Conservation (phyloP, 1,140 invertebrate species). For the Oreohelix idahoensis region DNA sequence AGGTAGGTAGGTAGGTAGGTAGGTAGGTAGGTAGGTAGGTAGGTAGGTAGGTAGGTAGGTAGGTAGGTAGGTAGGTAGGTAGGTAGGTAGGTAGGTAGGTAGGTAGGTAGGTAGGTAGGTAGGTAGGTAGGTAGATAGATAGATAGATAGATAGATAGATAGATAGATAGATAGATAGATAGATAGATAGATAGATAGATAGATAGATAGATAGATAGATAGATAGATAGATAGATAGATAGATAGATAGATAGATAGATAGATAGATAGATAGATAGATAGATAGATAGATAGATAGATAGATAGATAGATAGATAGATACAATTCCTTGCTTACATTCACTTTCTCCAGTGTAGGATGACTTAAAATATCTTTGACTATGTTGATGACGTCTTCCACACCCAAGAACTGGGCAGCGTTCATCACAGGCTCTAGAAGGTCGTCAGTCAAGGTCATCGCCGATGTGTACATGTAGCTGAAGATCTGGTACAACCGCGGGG, state of each 20-base stretch:
- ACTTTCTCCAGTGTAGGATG: constrained; percentile 20
- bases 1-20: no score
- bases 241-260: not conserved
- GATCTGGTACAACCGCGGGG: constrained; percentile 6
- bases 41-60: not conserved
- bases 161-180: not conserved
- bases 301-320: not conserved
- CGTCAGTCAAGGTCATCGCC: constrained; percentile 25
- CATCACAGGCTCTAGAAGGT: constrained; percentile 14
- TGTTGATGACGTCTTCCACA: not conserved
- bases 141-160: not conserved
- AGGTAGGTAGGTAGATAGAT: not conserved
- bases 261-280: not conserved
- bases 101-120: not conserved
- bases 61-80: not conserved
- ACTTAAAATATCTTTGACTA: constrained; percentile 20
- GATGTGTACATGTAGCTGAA: constrained; percentile 36
- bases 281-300: not conserved
- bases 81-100: not conserved
- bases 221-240: not conserved
- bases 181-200: not conserved
- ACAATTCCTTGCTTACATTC: not conserved
- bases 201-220: not conserved
- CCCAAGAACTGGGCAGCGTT: constrained; percentile 24
- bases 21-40: no score